A percentile compares a stretch with the other conserved stretches of the same genome.
These are phyloP conservation scores for Diaperis boleti DNA, from an alignment of 2,888 invertebrate species.

Conservation along the genomic window DNA sequence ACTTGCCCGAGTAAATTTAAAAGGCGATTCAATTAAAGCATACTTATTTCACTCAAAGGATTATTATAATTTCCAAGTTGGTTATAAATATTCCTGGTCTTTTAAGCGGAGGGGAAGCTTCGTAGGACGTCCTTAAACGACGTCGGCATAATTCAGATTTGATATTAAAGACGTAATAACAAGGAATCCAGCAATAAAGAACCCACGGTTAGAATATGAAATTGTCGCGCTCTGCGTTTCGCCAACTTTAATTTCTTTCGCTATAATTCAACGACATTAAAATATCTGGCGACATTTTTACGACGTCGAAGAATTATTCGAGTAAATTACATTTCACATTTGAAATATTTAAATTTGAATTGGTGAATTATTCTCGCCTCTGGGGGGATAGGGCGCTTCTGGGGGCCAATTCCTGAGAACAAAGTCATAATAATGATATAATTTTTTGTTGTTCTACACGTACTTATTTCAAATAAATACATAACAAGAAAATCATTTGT, in stretches of 20 bases:
- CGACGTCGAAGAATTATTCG: slow-evolving; percentile 61
- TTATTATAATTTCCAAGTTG: slow-evolving; percentile 2
- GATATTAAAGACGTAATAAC: slow-evolving; percentile 63
- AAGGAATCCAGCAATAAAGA: slow-evolving; percentile 61
- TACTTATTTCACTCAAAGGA: background rate
- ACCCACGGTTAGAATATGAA: slow-evolving; percentile 59
- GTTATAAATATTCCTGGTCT: slow-evolving; percentile 1
- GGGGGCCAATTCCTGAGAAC: slow-evolving; percentile 3
- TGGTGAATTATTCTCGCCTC: slow-evolving; percentile 52
- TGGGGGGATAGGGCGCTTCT: slow-evolving; percentile 4
- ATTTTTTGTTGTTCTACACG: too few species aligned
- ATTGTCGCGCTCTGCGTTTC: slow-evolving; percentile 54
- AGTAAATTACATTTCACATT: slow-evolving; percentile 61
- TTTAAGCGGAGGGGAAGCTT: background rate
- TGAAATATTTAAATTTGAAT: slow-evolving; percentile 63
- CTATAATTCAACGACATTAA: slow-evolving; percentile 62
- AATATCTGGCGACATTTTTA: slow-evolving; percentile 63
- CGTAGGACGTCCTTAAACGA: slow-evolving; percentile 21
- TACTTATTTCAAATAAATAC: too few species aligned
- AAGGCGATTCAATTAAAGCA: background rate
- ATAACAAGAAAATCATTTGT: too few species aligned
- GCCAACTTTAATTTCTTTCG: slow-evolving; percentile 62
- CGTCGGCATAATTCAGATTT: slow-evolving; percentile 56
- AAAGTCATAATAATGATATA: too few species aligned
- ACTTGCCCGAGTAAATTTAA: too few species aligned